Base-by-base conservation (phyloP, 2,888 invertebrate species). In the Troides helena region DNA sequence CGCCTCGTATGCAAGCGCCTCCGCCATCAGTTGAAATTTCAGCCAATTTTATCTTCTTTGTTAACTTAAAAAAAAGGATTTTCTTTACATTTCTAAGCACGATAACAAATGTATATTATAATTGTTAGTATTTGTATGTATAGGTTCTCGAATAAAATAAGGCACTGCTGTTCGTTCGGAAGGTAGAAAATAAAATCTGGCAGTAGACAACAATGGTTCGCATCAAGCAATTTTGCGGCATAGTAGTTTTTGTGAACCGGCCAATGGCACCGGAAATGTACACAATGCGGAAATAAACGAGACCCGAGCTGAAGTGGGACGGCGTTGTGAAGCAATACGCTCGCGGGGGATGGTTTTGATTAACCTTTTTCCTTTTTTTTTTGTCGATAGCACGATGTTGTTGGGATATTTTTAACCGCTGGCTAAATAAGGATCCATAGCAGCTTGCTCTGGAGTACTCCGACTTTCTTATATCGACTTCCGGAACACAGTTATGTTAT, bases 191-290 rank as follows among this genome's bases (percentile, higher is more conserved):
- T 50, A 61, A 39, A 61, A 61, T 39, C 21, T n/a, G 61, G 53
- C 56, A 53, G 62, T 56, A n/a, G 61, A 62, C 56, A 18, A 67
- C 67, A 67, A 67, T 56, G 43, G 53, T 39, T 23, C 43, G 62
- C 56, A 61, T 67, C 53, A 62, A 67, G 23, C 56, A 62, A 67
- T 67, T 67, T 62, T 60, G 67, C 67, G 56, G 67, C 56, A 62
- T 56, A 62, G 61, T 57, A 56, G 62, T 53, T 53, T 30, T 36
- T 36, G 21, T 39, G 56, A 39, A 53, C 21, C 61, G 6, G 39
- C 61, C 39, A 67, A 62, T 56, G 56, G 56, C 56, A 36, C 53
- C 53, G 39, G 39, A 67, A 56, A 53, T 62, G 56, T 43, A 39
- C 67, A 67, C 61, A 62, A 67, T 67, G 23, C 53, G 39, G 56